These are phyloP conservation scores for Taeniopygia guttata DNA, from an alignment of 2,797 vertebrate species.

Conservation along the genomic window DNA sequence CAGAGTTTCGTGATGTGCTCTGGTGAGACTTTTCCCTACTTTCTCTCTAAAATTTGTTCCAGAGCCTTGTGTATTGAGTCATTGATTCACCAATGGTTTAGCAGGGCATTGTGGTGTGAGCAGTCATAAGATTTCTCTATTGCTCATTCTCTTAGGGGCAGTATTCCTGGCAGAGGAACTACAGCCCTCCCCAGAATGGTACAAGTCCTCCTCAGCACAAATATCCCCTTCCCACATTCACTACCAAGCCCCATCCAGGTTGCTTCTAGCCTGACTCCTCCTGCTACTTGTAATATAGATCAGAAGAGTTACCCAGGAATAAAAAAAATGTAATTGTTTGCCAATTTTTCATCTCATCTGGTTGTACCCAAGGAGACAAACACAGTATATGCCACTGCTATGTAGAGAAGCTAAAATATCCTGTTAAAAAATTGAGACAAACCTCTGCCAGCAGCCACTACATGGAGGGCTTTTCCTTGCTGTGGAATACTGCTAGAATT, in stretches of 20 bases:
- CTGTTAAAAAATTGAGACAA: background rate
- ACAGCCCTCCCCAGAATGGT: background rate
- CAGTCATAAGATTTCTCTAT: background rate
- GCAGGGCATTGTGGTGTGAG: accelerated
- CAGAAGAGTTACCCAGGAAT: background rate
- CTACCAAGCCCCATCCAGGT: accelerated
- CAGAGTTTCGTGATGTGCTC: background rate
- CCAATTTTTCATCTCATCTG: background rate
- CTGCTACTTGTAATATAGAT: background rate
- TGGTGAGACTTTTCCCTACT: background rate
- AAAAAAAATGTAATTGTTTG: background rate
- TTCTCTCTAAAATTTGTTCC: background rate
- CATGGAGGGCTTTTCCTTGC: background rate
- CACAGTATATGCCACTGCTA: background rate
- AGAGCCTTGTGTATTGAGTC: background rate
- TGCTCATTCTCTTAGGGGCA: background rate
- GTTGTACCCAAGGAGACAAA: background rate
- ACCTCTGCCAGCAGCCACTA: background rate
- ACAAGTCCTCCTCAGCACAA: background rate
- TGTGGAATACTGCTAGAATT: background rate
- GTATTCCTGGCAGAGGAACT: background rate
- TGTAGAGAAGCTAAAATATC: background rate
- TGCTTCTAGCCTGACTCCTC: background rate
- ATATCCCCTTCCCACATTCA: background rate
- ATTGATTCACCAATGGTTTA: background rate